Evolutionary conservation across 2,113 vertebrate genomes (phyloP).

Genomic region (Vicugna pacos): DNA sequence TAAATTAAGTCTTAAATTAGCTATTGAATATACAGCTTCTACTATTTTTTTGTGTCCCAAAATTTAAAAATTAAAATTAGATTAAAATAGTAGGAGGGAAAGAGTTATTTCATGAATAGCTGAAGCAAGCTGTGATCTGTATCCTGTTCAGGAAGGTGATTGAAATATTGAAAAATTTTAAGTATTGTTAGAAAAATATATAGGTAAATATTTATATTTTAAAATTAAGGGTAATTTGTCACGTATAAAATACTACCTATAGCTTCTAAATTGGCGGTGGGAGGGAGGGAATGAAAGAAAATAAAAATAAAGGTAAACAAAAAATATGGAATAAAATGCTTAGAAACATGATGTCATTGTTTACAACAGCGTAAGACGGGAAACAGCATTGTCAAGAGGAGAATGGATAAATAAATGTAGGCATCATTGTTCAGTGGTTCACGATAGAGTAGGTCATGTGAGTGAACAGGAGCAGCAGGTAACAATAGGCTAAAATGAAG

Average conservation of each 20-base stretch:
- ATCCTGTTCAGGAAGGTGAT: neutral
- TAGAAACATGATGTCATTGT: neutral
- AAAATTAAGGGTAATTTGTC: neutral
- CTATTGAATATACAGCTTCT: neutral
- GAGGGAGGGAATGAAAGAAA: neutral
- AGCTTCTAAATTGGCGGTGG: neutral
- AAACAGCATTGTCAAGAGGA: neutral
- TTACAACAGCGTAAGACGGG: neutral
- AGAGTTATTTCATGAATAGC: neutral
- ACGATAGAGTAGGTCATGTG: neutral
- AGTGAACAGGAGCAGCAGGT: neutral
- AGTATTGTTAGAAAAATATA: neutral
- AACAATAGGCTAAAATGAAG: neutral
- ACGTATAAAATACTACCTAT: neutral
- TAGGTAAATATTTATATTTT: neutral
- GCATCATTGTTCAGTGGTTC: neutral
- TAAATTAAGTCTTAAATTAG: conserved; percentile 11
- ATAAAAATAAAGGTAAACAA: neutral
- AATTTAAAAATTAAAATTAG: neutral
- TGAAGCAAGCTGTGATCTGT: neutral
- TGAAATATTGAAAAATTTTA: neutral
- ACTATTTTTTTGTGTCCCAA: conserved; percentile 10
- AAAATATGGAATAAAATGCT: neutral
- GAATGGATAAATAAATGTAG: neutral
- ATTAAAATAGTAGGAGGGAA: neutral